Percentiles rank a stretch among this genome's conserved stretches.
These are phyloP conservation scores for Gryon sp. DNA, from an alignment of 1,140 invertebrate genomes.

Conservation along the genomic window DNA sequence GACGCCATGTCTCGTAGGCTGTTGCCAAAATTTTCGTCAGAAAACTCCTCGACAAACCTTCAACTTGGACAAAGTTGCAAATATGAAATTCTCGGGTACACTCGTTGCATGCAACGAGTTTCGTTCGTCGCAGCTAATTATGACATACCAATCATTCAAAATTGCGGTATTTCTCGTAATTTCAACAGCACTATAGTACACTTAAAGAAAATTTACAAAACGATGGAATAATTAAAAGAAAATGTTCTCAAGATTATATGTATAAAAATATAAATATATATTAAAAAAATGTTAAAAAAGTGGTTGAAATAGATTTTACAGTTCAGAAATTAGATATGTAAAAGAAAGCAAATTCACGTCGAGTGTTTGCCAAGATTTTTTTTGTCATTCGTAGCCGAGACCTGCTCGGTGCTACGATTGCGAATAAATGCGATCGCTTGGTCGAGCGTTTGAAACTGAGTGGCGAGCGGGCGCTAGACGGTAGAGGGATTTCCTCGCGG, in stretches of 20 bases:
- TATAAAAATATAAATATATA: too few species aligned
- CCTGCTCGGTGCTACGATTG: conserved; percentile 42
- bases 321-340: background rate
- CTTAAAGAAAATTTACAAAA: too few species aligned
- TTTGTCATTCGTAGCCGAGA: conserved; percentile 30
- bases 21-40: background rate
- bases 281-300: too few species aligned
- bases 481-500: conserved; percentile 48
- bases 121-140: conserved; percentile 33
- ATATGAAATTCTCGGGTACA: background rate
- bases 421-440: conserved; percentile 48
- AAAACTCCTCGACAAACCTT: background rate
- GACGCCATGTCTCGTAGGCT: conserved; percentile 22
- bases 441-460: conserved; percentile 34
- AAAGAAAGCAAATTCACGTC: background rate
- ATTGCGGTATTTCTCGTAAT: conserved; percentile 16
- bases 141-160: conserved; percentile 25
- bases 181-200: too few species aligned
- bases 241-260: too few species aligned
- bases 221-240: too few species aligned
- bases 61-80: background rate
- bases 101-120: conserved; percentile 34
- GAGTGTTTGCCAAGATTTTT: conserved; percentile 17
- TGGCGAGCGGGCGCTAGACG: conserved; percentile 21
- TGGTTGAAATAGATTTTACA: background rate